Evolutionary conservation across 1,140 invertebrate species (phyloP).

Genomic region (Drosophila pruinosa): DNA sequence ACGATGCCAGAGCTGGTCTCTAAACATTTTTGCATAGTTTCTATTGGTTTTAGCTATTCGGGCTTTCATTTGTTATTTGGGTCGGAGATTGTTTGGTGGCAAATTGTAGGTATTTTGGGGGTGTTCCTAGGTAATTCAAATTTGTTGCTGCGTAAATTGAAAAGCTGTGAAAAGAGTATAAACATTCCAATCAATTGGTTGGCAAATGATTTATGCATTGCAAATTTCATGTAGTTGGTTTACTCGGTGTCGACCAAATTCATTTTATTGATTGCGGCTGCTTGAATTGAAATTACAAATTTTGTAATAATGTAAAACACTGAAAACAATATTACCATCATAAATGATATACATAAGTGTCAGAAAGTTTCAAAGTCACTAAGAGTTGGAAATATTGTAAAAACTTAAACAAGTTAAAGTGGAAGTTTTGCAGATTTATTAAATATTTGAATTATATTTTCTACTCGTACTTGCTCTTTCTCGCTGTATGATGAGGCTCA

Average conservation of each 20-base stretch:
- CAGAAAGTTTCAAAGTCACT: no score
- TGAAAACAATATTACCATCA: background rate
- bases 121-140: conserved; percentile 55
- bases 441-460: no score
- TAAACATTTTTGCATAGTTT: conserved; percentile 55
- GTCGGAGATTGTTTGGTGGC: background rate
- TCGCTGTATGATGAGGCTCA: no score
- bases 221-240: conserved; percentile 43
- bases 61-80: background rate
- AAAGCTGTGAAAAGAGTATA: conserved; percentile 58
- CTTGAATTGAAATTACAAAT: background rate
- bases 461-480: no score
- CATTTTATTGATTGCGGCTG: conserved; percentile 13
- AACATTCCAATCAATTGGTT: conserved; percentile 68
- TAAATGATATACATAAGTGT: background rate
- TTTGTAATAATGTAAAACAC: conserved; percentile 12
- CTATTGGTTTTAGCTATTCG: conserved; percentile 48
- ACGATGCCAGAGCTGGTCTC: conserved; percentile 16
- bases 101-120: background rate
- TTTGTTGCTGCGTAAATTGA: conserved; percentile 67
- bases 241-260: background rate
- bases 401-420: no score
- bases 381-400: no score
- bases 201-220: conserved; percentile 68
- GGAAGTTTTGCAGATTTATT: no score